Evolutionary conservation across 1,140 invertebrate species (phyloP), one percentile per base, ranked within the genome.

Genomic region (Camponotus floridanus): DNA sequence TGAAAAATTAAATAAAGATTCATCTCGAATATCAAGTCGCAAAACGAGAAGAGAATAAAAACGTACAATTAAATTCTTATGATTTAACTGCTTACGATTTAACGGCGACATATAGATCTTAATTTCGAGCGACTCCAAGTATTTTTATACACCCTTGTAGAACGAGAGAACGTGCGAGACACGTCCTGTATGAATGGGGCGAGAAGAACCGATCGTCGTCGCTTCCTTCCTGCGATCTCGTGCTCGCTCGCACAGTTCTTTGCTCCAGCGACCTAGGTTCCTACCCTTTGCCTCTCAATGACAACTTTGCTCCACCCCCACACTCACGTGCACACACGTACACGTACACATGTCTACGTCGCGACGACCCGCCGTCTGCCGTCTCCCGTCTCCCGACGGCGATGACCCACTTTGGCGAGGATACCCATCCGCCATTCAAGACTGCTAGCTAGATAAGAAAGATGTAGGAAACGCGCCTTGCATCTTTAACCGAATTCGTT

Each of bases 151-250:
- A 21, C 26, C 7, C 31, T 51, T 65, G 71, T 79, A 79, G 87
- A 91, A 92, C 79, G 89, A 89, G 89, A 89, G 89, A 79, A 65
- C 55, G 81, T 55, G 84, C 65, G 83, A 81, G 57, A 48, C 86
- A 59, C 87, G 70, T 18, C 9, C 21, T 51, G 15, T 76, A 78
- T 91, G 91, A 93, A 92, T 92, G 91, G 87, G 89, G 87, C 89
- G 89, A 90, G 90, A 90, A 92, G 90, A 94, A 92, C 93, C 91
- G 91, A 93, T 94, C 90, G 90, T 88, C 87, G 65, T 55, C 71
- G 42, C 88, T 81, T 59, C 85, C 70, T 64, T 86, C 73, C 76
- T 86, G 57, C 36, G 31, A 65, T 80, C 85, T 36, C 87, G 70
- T 84, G 33, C 55, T 26, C 70, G 4, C 36, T 42, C n/a, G 36